Conservation (phyloP, 1,140 invertebrate species). For the Heterodera schachtii region DNA sequence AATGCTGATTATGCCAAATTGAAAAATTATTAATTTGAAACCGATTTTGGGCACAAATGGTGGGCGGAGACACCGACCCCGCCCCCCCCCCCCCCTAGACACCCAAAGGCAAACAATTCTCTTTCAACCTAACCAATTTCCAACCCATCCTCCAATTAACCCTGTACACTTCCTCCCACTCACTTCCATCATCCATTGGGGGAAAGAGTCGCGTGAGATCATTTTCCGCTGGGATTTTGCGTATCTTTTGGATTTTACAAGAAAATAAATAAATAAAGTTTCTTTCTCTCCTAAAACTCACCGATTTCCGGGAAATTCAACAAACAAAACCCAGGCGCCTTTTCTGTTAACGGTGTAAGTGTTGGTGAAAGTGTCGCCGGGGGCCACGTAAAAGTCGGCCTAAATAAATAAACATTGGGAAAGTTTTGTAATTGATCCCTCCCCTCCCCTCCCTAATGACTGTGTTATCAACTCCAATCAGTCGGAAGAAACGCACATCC, state of each 20-base stretch:
- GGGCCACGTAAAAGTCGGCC: slow-evolving; percentile 56
- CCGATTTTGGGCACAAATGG: too few species aligned
- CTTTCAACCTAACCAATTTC: too few species aligned
- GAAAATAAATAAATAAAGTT: not conserved
- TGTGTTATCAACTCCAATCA: slow-evolving; percentile 63
- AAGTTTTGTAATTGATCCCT: not conserved
- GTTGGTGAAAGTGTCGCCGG: slow-evolving; percentile 64
- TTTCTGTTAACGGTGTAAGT: slow-evolving; percentile 64
- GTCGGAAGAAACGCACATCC: slow-evolving; percentile 61
- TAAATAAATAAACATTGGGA: not conserved
- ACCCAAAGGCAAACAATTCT: too few species aligned
- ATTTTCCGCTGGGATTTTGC: slow-evolving; percentile 63
- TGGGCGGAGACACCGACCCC: too few species aligned
- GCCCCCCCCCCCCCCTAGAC: too few species aligned
- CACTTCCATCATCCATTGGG: slow-evolving; percentile 65
- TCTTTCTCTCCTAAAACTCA: not conserved
- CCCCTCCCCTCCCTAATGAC: slow-evolving; percentile 20
- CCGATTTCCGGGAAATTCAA: slow-evolving; percentile 61
- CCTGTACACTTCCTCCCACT: not conserved
- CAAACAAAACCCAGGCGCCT: slow-evolving; percentile 64
- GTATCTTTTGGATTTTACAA: slow-evolving; percentile 31
- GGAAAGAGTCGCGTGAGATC: slow-evolving; percentile 61
- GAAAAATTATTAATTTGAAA: too few species aligned
- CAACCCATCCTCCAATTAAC: not conserved
- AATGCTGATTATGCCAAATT: too few species aligned